Evolutionary conservation across 23 tunicate genomes (phyloP).

Genomic region (Oikopleura vanhoeffeni): DNA sequence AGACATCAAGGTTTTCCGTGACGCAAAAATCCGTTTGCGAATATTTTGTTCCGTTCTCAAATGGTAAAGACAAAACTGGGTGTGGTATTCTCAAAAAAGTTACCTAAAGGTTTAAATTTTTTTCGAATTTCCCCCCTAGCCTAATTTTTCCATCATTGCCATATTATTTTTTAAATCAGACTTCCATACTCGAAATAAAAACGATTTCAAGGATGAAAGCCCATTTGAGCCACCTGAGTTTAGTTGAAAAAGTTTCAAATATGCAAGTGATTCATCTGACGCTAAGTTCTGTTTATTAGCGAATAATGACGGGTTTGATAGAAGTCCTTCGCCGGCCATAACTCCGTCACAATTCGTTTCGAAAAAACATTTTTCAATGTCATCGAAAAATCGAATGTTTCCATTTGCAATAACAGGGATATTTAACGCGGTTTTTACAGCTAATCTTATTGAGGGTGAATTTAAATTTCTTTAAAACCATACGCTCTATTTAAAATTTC

Average conservation of each 20-base stretch:
- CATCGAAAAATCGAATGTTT: slow-evolving; percentile 38
- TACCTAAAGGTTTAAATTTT: no score
- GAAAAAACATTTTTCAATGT: slow-evolving; percentile 34
- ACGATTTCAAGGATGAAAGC: not conserved
- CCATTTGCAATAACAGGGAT: slow-evolving; percentile 87
- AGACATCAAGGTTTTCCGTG: no score
- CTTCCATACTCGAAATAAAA: not conserved
- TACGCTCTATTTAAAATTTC: no score
- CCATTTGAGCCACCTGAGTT: not conserved
- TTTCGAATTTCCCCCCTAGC: no score
- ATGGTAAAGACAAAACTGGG: no score
- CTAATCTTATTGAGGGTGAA: no score
- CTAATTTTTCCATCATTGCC: no score
- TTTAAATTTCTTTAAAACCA: no score
- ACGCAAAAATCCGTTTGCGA: no score
- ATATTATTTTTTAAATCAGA: not conserved
- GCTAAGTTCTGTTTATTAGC: not conserved
- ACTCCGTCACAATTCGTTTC: slow-evolving; percentile 80
- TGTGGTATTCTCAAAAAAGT: no score
- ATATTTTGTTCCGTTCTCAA: no score
- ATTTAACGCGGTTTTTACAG: slow-evolving; percentile 19
- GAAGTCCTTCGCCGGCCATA: slow-evolving; percentile 79
- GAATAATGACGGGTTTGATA: slow-evolving; percentile 48
- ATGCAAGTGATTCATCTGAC: not conserved
- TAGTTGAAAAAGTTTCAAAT: not conserved